phyloP scores from a whole-genome alignment of 2,113 vertebrate species.

The Urocynchramus pylzowi region DNA sequence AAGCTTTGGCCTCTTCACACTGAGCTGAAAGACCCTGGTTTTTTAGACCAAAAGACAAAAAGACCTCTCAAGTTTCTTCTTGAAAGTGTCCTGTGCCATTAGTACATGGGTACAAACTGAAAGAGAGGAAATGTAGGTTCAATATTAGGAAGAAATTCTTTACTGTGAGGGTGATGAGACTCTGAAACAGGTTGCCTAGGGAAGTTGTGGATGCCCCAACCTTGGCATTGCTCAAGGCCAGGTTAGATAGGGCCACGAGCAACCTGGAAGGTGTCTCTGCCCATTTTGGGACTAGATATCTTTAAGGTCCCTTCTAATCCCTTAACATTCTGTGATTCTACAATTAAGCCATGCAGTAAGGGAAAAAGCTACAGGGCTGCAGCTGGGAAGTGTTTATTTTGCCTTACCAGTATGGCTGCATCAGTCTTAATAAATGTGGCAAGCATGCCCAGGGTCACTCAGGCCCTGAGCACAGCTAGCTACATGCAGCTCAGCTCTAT shows the following conservation, averaged over 20 bases:
- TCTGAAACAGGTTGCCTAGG: background rate
- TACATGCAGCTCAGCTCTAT: background rate
- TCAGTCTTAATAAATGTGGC: background rate
- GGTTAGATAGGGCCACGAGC: fast-evolving
- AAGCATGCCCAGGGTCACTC: background rate
- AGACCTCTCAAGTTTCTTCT: background rate
- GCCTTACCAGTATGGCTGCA: background rate
- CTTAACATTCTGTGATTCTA: background rate
- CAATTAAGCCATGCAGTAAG: background rate
- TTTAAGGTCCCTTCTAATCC: background rate
- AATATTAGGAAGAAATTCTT: background rate
- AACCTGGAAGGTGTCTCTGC: background rate
- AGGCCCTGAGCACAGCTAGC: background rate
- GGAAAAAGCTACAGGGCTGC: background rate
- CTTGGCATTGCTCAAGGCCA: background rate
- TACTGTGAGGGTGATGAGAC: background rate
- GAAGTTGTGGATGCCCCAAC: background rate
- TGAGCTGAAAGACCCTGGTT: background rate
- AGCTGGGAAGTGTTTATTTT: background rate
- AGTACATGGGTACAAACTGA: background rate
- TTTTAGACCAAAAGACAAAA: background rate
- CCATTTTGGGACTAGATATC: background rate
- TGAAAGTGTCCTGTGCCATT: background rate
- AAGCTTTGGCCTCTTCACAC: background rate
- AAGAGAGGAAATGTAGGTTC: background rate